Conservation (phyloP, 2,113 vertebrate genomes). For the Meleagris gallopavo region DNA sequence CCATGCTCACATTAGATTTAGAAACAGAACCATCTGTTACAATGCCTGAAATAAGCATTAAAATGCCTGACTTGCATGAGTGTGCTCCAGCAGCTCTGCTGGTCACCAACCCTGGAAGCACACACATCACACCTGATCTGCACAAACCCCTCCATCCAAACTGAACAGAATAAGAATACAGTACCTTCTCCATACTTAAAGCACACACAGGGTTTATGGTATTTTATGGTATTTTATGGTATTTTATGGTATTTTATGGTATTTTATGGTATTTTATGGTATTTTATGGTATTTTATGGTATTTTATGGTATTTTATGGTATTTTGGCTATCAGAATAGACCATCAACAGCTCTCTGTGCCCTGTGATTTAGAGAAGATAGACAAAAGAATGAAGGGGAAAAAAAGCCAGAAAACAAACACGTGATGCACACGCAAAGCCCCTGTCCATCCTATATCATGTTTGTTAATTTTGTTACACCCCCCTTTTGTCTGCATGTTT, state of each 20-base stretch:
- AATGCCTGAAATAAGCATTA: not conserved
- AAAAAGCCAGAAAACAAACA: not conserved
- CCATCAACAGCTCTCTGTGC: not conserved
- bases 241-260: not conserved
- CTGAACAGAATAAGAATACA: not conserved
- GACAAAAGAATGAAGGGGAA: not conserved
- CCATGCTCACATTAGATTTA: not conserved
- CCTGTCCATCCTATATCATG: not conserved
- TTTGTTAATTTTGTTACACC: not conserved
- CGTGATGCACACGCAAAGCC: not conserved
- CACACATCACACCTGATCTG: not conserved
- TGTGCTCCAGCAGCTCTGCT: not conserved
- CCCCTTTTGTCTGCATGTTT: not conserved
- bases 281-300: too few relatives aligned
- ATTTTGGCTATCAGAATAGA: not conserved
- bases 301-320: not conserved
- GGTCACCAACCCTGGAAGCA: not conserved
- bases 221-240: too few relatives aligned
- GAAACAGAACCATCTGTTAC: not conserved
- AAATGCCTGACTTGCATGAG: not conserved
- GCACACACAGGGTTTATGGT: not conserved
- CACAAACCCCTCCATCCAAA: not conserved
- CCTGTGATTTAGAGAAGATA: not conserved
- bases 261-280: not conserved
- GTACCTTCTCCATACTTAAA: not conserved